Conservation (phyloP, 2,113 vertebrate species). For the Carassius carassius region DNA sequence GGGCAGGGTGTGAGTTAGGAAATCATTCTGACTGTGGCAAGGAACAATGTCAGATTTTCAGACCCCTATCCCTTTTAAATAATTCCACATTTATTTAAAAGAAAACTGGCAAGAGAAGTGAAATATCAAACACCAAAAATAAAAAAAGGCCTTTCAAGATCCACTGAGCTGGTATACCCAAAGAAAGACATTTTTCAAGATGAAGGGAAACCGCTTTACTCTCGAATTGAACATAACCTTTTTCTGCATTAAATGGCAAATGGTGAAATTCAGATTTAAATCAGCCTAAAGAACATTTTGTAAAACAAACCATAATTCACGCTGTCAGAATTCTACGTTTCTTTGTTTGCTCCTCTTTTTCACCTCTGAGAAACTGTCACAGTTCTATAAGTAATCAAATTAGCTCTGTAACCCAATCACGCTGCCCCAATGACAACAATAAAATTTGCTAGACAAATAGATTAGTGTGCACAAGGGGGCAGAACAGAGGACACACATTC, state of each 20-base stretch:
- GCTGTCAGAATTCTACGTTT: slow-evolving; percentile 2
- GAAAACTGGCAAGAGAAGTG: not conserved
- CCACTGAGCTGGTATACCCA: not conserved
- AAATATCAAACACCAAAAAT: not conserved
- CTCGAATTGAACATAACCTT: not conserved
- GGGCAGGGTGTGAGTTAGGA: slow-evolving; percentile 11
- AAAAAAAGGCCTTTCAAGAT: not conserved
- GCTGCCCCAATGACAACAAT: slow-evolving; percentile 64
- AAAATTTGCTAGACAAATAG: slow-evolving; percentile 70
- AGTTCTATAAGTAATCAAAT: slow-evolving; percentile 67
- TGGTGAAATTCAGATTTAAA: not conserved
- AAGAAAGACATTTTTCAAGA: not conserved
- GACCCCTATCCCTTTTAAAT: not conserved
- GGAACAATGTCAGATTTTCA: not conserved
- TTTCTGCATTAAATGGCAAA: not conserved
- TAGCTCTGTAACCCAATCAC: slow-evolving; percentile 68
- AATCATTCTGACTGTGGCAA: not conserved
- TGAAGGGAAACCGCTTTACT: not conserved
- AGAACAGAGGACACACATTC: slow-evolving; percentile 49
- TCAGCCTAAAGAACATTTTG: not conserved
- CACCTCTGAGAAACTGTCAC: slow-evolving; percentile 56
- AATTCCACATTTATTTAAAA: slow-evolving; percentile 3
- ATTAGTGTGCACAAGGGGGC: slow-evolving; percentile 64
- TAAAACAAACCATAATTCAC: slow-evolving; percentile 9
- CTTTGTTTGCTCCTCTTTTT: slow-evolving; percentile 26